Evolutionary conservation across 2,888 invertebrate species (phyloP), one percentile per base, ranked within the genome.

Genomic region (Pseudanteris insignis): DNA sequence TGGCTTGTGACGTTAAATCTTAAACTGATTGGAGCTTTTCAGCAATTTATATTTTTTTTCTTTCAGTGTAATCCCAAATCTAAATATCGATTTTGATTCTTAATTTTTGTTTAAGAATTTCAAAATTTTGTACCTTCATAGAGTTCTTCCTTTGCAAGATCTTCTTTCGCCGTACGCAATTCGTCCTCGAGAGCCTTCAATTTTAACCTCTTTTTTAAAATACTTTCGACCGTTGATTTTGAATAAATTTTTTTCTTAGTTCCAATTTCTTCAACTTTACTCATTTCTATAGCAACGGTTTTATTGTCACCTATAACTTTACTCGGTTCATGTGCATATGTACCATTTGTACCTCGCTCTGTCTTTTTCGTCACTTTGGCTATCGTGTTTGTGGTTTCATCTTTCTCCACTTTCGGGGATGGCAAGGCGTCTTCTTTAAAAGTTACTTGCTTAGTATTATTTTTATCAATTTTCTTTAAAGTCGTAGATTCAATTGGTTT

Each of bases 391-490:
- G n/a, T 9, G 8, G 26, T 9, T 3, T 2, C 12, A 3, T 11
- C 30, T 2, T 3, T 4, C 2, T 26, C 9, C 9, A 26, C 8
- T 26, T 4, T 26, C 26, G 6, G 2, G 2, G 26, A 6, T 2
- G 8, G 6, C 9, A n/a, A n/a, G 2, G 3, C n/a, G 6, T 4
- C 26, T n/a, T 2, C 2, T 6, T 26, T n/a, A 8, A 2, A 2
- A 2, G 6, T 26, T 6, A n/a, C 9, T 6, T 25, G 10, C 2
- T 2, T 7, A 2, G 13, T 32, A 10, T 21, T 53, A 55, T 43
- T 69, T 72, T 32, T 68, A 57, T 60, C 83, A 18, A 4, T 4
- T 4, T 18, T 18, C 6, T 18, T 3, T 18, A 18, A 3, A 6
- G 18, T 18, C 18, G 18, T 18, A 3, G 6, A 6, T 18, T 18